Evolutionary conservation across 2,888 invertebrate species (phyloP), one percentile per base, ranked within the genome.

Genomic region (Archaeoteleia sp.): DNA sequence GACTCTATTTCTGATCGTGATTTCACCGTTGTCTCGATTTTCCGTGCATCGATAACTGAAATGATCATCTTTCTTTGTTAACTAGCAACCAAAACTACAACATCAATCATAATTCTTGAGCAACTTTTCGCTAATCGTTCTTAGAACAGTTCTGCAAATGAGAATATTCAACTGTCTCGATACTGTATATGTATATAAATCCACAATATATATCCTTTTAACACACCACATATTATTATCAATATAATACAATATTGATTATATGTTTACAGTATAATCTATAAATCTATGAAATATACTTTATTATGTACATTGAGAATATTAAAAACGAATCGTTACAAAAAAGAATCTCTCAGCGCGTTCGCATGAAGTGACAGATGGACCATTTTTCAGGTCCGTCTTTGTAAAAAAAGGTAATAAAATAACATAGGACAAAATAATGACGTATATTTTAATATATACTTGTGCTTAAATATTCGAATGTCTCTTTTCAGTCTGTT

Each of bases 241-340:
- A 78, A 76, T 84, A 83, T 84, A 77, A 79, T 83, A 84, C 84
- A 83, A 74, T 83, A 81, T 80, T 77, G 81, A 82, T 82, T 82
- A 82, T 78, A 78, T 80, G 76, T 81, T 81, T 79, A 82, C 77
- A 79, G 74, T 78, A 75, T 76, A 79, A 73, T 71, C 79, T 83
- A 82, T 70, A 74, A 78, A 78, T 73, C 79, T 82, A 81, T 77
- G 76, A 79, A 80, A 78, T 82, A 82, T 78, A 78, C 78, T 75
- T 74, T 72, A 77, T 63, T 84, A 84, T 84, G 76, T 83, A 84
- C 83, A 84, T 34, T 75, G 74, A 76, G 71, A 74, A 73, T 78
- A 75, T 76, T 70, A 71, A 72, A 79, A 81, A 78, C 67, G 51
- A 73, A 55, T 62, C 43, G 55, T 57, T 68, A 69, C 27, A 55